Conservation (phyloP, 2,888 invertebrate species). For the Pimpla rufipes region DNA sequence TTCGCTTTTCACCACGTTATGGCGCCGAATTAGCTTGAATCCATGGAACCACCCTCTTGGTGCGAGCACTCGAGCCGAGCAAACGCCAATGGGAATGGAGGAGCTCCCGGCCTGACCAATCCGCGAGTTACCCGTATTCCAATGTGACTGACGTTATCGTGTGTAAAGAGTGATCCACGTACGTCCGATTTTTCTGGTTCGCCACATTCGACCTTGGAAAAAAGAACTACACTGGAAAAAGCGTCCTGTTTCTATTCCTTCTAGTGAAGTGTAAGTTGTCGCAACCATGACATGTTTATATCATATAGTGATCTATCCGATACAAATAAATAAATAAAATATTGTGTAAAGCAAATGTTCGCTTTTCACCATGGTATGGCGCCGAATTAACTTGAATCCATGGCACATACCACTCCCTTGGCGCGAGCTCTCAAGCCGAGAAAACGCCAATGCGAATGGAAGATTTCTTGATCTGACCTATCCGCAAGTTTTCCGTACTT, state of each 20-base stretch:
- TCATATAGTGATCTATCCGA: no score
- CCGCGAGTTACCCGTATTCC: slow-evolving; percentile 80
- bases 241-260: no score
- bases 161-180: no score
- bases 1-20: neutral
- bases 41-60: slow-evolving; percentile 37
- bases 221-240: no score
- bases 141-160: slow-evolving; percentile 79
- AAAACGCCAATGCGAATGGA: slow-evolving; percentile 75
- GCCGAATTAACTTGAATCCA: no score
- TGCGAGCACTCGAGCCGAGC: slow-evolving; percentile 53
- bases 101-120: slow-evolving; percentile 77
- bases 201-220: no score
- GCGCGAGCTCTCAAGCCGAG: slow-evolving; percentile 53
- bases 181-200: no score
- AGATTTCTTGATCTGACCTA: slow-evolving; percentile 75
- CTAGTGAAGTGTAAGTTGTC: no score
- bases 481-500: slow-evolving; percentile 80
- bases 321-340: no score
- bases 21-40: no score
- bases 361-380: neutral
- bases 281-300: no score
- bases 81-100: slow-evolving; percentile 75
- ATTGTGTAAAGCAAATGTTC: neutral
- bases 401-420: slow-evolving; percentile 41